Evolutionary conservation across 2,888 invertebrate genomes (phyloP).

Genomic region (Cantharis lateralis): DNA sequence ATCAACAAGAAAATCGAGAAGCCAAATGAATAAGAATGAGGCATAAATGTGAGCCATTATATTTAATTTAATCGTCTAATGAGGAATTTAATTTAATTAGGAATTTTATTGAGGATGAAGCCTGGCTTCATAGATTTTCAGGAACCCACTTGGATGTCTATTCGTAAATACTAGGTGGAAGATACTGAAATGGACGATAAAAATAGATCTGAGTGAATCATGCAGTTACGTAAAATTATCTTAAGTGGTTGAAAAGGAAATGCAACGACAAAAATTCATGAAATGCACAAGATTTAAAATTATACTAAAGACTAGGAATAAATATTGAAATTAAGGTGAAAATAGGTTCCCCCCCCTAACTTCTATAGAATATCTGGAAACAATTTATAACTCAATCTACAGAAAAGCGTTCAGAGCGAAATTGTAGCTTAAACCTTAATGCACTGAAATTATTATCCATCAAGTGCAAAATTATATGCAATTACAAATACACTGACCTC

Average conservation of each 20-base stretch:
- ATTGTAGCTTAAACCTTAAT: background rate
- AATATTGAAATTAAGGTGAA: no score
- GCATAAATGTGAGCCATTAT: background rate
- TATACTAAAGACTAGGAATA: no score
- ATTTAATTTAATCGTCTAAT: background rate
- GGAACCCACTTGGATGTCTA: background rate
- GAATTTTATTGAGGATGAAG: background rate
- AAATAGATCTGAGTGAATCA: background rate
- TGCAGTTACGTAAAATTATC: background rate
- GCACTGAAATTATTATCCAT: background rate
- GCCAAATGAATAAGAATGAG: background rate
- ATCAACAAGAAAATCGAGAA: background rate
- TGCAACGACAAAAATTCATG: background rate
- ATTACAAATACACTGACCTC: slow-evolving; percentile 2
- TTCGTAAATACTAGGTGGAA: background rate
- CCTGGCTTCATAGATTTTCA: background rate
- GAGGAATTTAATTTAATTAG: background rate
- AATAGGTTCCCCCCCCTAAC: no score
- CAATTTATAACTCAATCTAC: background rate
- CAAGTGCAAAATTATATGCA: background rate
- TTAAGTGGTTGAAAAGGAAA: background rate
- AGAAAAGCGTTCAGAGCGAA: background rate
- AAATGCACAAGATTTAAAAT: background rate
- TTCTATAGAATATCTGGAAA: no score
- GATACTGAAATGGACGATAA: background rate